These are phyloP conservation scores for Brachyhypopomus gauderio DNA, from an alignment of 2,113 vertebrate genomes.

Conservation along the genomic window DNA sequence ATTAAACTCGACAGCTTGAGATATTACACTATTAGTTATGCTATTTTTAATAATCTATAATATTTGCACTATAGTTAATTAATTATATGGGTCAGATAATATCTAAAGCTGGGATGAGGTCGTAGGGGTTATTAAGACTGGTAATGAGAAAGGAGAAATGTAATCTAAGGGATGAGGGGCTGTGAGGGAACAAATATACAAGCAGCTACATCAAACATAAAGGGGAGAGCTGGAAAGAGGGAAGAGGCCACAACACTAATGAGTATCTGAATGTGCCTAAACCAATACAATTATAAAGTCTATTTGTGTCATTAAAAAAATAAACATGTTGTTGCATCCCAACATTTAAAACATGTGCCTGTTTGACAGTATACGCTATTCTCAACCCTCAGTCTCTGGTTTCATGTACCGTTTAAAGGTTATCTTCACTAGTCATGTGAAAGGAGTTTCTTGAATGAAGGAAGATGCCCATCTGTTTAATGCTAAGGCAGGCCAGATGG, in stretches of 20 bases:
- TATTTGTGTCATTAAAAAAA: neutral
- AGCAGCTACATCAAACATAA: constrained; percentile 55
- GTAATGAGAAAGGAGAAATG: constrained; percentile 93
- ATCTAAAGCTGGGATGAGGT: constrained; percentile 93
- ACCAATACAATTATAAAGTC: neutral
- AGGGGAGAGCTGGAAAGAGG: constrained; percentile 23
- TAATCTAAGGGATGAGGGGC: constrained; percentile 82
- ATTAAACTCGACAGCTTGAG: constrained; percentile 99
- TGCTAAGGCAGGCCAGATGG: constrained; percentile 42
- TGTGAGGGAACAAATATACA: constrained; percentile 77
- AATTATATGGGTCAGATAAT: constrained; percentile 99
- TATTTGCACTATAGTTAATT: constrained; percentile 99
- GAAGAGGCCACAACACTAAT: neutral
- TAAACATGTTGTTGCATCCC: neutral
- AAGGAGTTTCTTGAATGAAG: neutral
- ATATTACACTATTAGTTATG: constrained; percentile 99
- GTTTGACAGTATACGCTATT: neutral
- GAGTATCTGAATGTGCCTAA: neutral
- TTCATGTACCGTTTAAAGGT: too few relatives aligned
- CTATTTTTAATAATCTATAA: constrained; percentile 99
- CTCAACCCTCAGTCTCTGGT: neutral
- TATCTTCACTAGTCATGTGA: constrained; percentile 9
- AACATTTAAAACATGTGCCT: neutral
- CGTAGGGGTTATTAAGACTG: constrained; percentile 89
- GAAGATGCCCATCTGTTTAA: constrained; percentile 3